These are phyloP conservation scores for Crocodylus rhombifer DNA, from an alignment of 2,797 vertebrate species.

Conservation along the genomic window DNA sequence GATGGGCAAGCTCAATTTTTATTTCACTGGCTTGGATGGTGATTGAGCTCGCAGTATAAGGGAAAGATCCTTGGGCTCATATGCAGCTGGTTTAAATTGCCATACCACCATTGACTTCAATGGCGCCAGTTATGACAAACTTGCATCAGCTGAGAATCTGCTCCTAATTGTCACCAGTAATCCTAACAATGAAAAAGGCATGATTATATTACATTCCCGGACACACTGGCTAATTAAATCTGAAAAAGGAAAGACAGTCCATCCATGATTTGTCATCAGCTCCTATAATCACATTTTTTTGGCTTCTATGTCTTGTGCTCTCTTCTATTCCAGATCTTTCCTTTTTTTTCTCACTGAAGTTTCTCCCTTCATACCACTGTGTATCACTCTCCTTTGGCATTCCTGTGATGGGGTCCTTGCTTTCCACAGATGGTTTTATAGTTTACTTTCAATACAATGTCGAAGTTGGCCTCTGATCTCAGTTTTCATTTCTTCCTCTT, in stretches of 20 bases:
- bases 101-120: too few relatives aligned
- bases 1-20: not conserved
- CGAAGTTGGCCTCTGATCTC: not conserved
- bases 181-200: not conserved
- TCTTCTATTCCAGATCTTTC: fast-evolving
- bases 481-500: not conserved
- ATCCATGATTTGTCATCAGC: not conserved
- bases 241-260: not conserved
- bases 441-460: not conserved
- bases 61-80: too few relatives aligned
- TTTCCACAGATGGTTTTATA: not conserved
- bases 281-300: not conserved
- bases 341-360: not conserved
- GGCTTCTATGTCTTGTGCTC: not conserved
- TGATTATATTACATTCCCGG: not conserved
- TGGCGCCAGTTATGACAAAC: too few relatives aligned
- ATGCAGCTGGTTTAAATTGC: too few relatives aligned
- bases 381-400: not conserved
- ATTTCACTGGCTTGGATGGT: not conserved
- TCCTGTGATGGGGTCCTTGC: fast-evolving
- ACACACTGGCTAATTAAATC: not conserved
- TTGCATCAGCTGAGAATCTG: not conserved
- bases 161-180: not conserved
- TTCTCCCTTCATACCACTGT: not conserved
- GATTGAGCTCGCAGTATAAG: not conserved